Evolutionary conservation across 2,113 vertebrate species (phyloP), one percentile per base, ranked within the genome.

Genomic region (Coregonus clupeaformis): DNA sequence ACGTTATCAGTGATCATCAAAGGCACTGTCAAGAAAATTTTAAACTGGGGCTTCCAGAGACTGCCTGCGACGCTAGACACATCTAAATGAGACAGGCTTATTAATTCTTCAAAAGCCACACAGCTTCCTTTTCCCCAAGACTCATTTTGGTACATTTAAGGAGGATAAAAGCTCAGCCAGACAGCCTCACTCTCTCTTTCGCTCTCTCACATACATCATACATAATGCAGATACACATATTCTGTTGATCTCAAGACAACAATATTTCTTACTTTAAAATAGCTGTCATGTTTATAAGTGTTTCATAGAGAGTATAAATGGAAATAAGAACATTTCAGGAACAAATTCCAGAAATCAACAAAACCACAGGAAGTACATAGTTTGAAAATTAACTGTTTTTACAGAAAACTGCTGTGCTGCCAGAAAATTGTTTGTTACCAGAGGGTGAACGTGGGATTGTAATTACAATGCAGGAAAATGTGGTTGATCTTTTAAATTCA

Each of bases 1-100:
- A 84, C 1, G 2, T 85, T 94, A 94, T 87, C 89, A 90, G 72
- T 27, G 77, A 90, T 93, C 91, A 94, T 92, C 89, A 95, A 95
- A 94, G 85, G 81, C 78, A 68, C 81, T 90, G 86, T 93, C 82
- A 89, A 88, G 88, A 92, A 93, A 94, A 94, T 67, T 72, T 83
- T 86, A 93, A 92, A 77, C 85, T 88, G 68, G 89, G 82, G 70
- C 80, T 91, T 90, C 76, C 84, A 85, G 47, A 7, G 77, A 84
- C 81, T 85, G 81, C 60, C 84, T 72, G 13, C 65, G 89, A 90
- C 70, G 78, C 82, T 49, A 84, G 72, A 88, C 86, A 30, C 78
- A 90, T 91, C 86, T 82, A 87, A 78, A 93, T 90, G 87, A 87
- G 82, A 67, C 71, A 81, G 77, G 68, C 87, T 87, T 90, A 92